phyloP scores from a whole-genome alignment of 2,888 invertebrate species.

The Spilarctia lutea region DNA sequence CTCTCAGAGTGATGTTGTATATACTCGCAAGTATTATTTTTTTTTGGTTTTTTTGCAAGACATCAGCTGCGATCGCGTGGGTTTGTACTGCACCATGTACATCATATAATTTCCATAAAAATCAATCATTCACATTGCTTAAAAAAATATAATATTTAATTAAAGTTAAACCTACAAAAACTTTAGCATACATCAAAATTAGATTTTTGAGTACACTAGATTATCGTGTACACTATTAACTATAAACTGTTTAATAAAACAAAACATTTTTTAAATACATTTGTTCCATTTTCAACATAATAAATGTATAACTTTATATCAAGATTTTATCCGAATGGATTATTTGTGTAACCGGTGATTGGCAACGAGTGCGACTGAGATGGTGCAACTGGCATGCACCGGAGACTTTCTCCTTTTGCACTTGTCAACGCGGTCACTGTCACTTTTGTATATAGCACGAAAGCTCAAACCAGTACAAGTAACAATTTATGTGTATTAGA shows the following conservation, averaged over 20 bases:
- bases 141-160: too few species aligned
- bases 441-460: conserved; percentile 53
- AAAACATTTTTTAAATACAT: too few species aligned
- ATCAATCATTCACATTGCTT: too few species aligned
- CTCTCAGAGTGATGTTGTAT: too few species aligned
- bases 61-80: neutral
- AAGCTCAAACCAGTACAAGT: conserved; percentile 18
- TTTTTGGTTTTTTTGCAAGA: neutral
- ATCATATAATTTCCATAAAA: too few species aligned
- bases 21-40: too few species aligned
- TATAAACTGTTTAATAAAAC: too few species aligned
- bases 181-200: too few species aligned
- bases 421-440: conserved; percentile 66
- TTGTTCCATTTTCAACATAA: neutral
- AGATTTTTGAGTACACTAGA: too few species aligned
- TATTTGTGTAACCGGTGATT: conserved; percentile 24
- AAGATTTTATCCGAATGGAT: neutral
- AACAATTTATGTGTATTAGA: neutral
- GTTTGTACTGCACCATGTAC: neutral
- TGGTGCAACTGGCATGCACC: conserved; percentile 41
- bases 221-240: too few species aligned
- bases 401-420: conserved; percentile 53
- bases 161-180: too few species aligned
- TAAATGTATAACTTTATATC: neutral
- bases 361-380: conserved; percentile 40